Conservation (phyloP, 2,113 vertebrate genomes). For the Corythaeola cristata region DNA sequence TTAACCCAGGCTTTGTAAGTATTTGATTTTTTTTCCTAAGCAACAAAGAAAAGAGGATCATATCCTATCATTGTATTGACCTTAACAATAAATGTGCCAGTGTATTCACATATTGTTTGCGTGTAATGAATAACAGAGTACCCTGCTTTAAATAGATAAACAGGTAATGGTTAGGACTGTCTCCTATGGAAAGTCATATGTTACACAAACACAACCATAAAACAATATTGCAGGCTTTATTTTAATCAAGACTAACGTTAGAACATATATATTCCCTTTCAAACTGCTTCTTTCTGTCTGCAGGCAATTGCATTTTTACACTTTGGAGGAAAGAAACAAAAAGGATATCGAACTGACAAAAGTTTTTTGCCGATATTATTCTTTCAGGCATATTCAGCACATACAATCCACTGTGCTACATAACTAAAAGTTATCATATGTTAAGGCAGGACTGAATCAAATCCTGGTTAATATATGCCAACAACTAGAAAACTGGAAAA, state of each 20-base stretch:
- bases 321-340: neutral
- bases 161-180: slow-evolving; percentile 47
- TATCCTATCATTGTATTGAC: slow-evolving; percentile 52
- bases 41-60: slow-evolving; percentile 28
- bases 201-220: slow-evolving; percentile 53
- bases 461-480: neutral
- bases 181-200: slow-evolving; percentile 44
- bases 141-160: slow-evolving; percentile 59
- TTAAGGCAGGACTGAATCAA: neutral
- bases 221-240: slow-evolving; percentile 29
- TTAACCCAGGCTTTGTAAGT: neutral
- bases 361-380: neutral
- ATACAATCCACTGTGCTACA: neutral
- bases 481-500: neutral
- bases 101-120: slow-evolving; percentile 9
- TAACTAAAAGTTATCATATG: neutral
- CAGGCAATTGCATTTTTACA: neutral
- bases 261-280: neutral
- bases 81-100: slow-evolving; percentile 66
- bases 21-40: slow-evolving; percentile 18
- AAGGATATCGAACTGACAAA: neutral
- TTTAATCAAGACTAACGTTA: slow-evolving; percentile 41
- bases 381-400: neutral
- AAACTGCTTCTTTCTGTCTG: neutral
- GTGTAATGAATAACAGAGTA: slow-evolving; percentile 48